These are phyloP conservation scores for Cranoglanis bouderius DNA, from an alignment of 2,113 vertebrate genomes.

Conservation along the genomic window DNA sequence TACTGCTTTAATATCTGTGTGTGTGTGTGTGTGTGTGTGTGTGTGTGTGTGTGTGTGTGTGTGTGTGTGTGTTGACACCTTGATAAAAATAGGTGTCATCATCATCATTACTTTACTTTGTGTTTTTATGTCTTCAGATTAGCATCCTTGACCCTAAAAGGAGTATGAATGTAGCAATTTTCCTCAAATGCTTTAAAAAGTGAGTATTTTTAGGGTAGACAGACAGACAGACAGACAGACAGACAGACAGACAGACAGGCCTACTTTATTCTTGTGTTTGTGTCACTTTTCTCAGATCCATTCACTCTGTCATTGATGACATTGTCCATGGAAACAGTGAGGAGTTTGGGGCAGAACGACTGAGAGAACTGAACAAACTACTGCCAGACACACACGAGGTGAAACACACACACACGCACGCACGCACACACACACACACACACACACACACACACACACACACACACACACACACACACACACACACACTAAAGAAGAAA, in stretches of 20 bases:
- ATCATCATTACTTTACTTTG: background rate
- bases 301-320: conserved; percentile 82
- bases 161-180: conserved; percentile 92
- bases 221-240: background rate
- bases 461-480: conserved; percentile 68
- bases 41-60: no score
- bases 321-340: conserved; percentile 81
- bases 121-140: conserved; percentile 69
- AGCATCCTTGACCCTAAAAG: conserved; percentile 88
- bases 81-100: background rate
- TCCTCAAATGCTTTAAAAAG: conserved; percentile 95
- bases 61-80: no score
- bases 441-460: conserved; percentile 68
- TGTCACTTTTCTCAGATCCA: conserved; percentile 75
- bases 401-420: conserved; percentile 43
- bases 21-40: background rate
- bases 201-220: conserved; percentile 68
- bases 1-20: background rate
- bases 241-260: background rate
- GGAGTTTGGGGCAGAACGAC: conserved; percentile 77
- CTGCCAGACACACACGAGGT: conserved; percentile 92
- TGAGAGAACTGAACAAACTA: conserved; percentile 87
- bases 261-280: background rate
- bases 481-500: conserved; percentile 8
- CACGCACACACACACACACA: conserved; percentile 71